Evolutionary conservation across 1,140 invertebrate species (phyloP).

Genomic region (Bombus waltoni): DNA sequence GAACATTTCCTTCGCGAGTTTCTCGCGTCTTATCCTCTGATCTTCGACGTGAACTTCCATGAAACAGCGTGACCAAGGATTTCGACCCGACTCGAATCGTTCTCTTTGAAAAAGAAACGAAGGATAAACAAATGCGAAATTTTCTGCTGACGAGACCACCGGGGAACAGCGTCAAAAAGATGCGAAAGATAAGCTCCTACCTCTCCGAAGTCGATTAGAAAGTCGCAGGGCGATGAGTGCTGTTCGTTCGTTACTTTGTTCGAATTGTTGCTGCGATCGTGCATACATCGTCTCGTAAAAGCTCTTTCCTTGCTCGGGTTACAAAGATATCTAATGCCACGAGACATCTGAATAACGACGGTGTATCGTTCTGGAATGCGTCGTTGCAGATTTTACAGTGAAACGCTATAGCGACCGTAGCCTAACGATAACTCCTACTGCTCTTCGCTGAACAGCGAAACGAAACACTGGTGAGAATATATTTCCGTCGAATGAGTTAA

Average conservation of each 20-base stretch:
- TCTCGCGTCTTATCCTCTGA: no score
- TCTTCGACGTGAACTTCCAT: background rate
- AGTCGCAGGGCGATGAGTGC: background rate
- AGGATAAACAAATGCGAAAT: no score
- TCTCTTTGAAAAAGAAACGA: background rate
- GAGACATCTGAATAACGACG: background rate
- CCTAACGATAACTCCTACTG: background rate
- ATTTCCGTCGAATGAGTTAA: background rate
- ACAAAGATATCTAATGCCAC: background rate
- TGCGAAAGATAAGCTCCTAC: no score
- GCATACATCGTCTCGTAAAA: background rate
- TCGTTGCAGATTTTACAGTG: background rate
- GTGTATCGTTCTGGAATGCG: background rate
- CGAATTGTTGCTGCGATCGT: background rate
- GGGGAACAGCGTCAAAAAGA: no score
- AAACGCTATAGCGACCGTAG: background rate
- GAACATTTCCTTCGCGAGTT: no score
- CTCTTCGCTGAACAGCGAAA: background rate
- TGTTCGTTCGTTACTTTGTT: background rate
- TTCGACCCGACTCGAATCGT: background rate
- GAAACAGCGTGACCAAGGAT: background rate
- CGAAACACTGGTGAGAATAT: background rate
- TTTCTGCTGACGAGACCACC: no score
- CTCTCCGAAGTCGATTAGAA: no score
- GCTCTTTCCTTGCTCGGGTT: background rate